Evolutionary conservation across 2,888 invertebrate genomes (phyloP).

Genomic region (Amaurobius ferox): DNA sequence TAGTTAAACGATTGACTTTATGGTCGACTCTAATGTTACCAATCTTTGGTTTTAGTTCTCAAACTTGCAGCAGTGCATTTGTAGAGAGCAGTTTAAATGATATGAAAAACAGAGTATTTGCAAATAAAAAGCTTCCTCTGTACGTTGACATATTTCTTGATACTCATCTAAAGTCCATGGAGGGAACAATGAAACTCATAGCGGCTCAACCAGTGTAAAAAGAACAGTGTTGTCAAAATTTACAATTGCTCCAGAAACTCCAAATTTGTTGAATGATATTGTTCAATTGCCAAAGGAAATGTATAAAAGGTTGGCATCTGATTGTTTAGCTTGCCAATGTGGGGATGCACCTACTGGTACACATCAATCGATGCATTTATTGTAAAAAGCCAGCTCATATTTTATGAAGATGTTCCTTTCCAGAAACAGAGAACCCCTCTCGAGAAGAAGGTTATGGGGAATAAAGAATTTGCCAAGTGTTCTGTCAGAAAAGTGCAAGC

Average conservation of each 20-base stretch:
- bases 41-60: too few species aligned
- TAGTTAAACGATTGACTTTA: background rate
- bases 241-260: background rate
- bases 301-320: too few species aligned
- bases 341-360: background rate
- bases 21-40: background rate
- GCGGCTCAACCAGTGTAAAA: background rate
- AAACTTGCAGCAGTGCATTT: too few species aligned
- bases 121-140: background rate
- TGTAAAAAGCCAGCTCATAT: background rate
- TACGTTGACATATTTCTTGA: too few species aligned
- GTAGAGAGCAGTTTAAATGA: too few species aligned
- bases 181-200: background rate
- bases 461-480: too few species aligned
- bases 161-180: too few species aligned
- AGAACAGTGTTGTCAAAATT: background rate
- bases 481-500: background rate
- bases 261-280: background rate
- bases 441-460: background rate
- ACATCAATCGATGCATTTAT: background rate
- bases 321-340: background rate
- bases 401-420: background rate
- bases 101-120: background rate
- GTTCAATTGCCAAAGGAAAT: background rate
- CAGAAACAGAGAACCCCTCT: background rate